These are phyloP conservation scores for Hipposideros armiger DNA, from an alignment of 2,113 vertebrate genomes.

Conservation along the genomic window DNA sequence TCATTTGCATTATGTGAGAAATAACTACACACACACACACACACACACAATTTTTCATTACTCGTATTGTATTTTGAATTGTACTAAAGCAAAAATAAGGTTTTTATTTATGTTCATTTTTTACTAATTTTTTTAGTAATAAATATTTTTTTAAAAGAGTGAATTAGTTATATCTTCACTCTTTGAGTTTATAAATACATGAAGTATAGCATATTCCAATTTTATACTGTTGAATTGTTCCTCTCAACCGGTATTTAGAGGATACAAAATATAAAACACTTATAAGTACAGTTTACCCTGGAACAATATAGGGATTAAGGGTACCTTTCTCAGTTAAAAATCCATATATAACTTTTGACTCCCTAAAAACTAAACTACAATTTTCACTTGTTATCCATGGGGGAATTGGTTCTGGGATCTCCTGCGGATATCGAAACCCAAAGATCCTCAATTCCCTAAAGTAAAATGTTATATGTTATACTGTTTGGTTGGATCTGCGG, in stretches of 20 bases:
- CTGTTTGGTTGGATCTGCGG: neutral
- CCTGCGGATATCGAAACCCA: neutral
- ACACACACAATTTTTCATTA: neutral
- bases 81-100: conserved; percentile 9
- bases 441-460: neutral
- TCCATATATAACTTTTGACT: neutral
- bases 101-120: conserved; percentile 18
- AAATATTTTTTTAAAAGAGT: conserved; percentile 27
- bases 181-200: conserved; percentile 40
- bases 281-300: neutral
- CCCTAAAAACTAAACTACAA: neutral
- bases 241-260: neutral
- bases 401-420: neutral
- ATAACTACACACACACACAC: neutral
- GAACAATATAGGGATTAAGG: neutral
- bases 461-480: neutral
- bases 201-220: conserved; percentile 5
- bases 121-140: neutral
- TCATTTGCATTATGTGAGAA: conserved; percentile 56
- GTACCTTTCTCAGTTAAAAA: neutral
- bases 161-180: conserved; percentile 9
- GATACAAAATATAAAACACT: conserved; percentile 37
- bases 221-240: neutral
- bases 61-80: conserved; percentile 46
- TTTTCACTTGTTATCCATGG: neutral